These are phyloP conservation scores for Pterostichus niger DNA, from an alignment of 2,888 invertebrate species.

Conservation along the genomic window DNA sequence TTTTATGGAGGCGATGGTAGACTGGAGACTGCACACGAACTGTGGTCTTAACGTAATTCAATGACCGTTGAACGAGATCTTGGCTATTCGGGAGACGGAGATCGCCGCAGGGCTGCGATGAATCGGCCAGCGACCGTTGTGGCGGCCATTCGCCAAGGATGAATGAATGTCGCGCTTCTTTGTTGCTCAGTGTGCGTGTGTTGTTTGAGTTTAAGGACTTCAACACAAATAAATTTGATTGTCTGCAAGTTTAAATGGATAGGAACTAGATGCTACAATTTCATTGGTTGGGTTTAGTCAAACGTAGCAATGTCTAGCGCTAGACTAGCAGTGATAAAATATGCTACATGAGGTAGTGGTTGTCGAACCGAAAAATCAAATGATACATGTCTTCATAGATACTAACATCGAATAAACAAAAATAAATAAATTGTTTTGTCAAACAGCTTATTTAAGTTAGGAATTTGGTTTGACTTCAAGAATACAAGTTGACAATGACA, in stretches of 20 bases:
- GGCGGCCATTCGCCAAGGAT: background rate
- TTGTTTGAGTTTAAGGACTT: constrained; percentile 25
- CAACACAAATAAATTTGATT: constrained; percentile 32
- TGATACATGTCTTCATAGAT: too few relatives aligned
- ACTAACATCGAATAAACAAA: too few relatives aligned
- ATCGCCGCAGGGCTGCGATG: constrained; percentile 7
- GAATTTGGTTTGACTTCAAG: too few relatives aligned
- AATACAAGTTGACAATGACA: too few relatives aligned
- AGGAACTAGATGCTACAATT: background rate
- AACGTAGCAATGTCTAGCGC: too few relatives aligned
- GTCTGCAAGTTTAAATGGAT: constrained; percentile 27
- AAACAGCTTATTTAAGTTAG: too few relatives aligned
- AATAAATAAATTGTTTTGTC: too few relatives aligned
- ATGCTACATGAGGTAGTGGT: too few relatives aligned
- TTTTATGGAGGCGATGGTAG: constrained; percentile 10
- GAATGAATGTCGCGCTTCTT: constrained; percentile 17
- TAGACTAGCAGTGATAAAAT: too few relatives aligned
- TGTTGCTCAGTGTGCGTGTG: background rate
- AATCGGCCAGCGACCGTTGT: constrained; percentile 3
- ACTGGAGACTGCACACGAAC: constrained; percentile 24
- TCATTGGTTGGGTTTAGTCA: too few relatives aligned
- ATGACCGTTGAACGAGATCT: constrained; percentile 44
- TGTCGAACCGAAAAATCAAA: too few relatives aligned
- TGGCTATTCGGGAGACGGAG: constrained; percentile 21
- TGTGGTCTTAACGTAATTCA: constrained; percentile 42